Base-by-base conservation (phyloP, 2,888 invertebrate species). In the Xestobium rufovillosum region DNA sequence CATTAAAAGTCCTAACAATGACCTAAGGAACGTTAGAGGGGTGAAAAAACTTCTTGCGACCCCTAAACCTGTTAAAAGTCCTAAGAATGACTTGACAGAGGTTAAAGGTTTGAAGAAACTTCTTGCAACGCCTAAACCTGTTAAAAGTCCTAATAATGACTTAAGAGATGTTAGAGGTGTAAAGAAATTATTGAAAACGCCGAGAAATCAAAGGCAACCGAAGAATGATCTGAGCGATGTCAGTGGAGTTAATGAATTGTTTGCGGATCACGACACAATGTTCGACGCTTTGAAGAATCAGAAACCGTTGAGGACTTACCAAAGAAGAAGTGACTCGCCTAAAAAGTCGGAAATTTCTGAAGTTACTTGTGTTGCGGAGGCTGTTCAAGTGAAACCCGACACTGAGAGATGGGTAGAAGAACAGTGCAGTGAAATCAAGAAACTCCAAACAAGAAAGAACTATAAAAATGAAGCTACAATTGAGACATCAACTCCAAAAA, bases 221-320 rank as follows among this genome's bases (percentile, higher is more conserved):
- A 59, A 41, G 16, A 67, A 71, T 41, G 70, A 71, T 41, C 45
- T 71, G 33, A 61, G 59, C 0, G 50, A 68, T 26, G 62, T 70
- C 2, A 43, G 54, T 0, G 71, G 70, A 1, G 59, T 70, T 1
- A 71, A 69, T 19, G 23, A 19, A 19, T 19, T 19, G 23, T 46
- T 47, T 26, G 49, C 48, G 31, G 47, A 52, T 23, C 45, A 47
- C 9, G 49, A 47, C 31, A 49, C 48, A 36, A 26, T 50, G 23
- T 52, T 51, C 31, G 43, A 42, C 11, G 42, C 42, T 17, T 10
- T 52, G 19, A 45, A 48, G 11, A 42, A 45, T 4, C 44, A 39
- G 32, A 36, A 38, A 31, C 43, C 45, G 6, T 14, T 45, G 12
- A 47, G 29, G 26, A 38, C 45, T 3, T 52, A 52, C 29, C 35